Percentiles rank a stretch among this genome's conserved stretches.
These are phyloP conservation scores for Girardinus metallicus DNA, from an alignment of 2,797 vertebrate genomes.

Conservation along the genomic window DNA sequence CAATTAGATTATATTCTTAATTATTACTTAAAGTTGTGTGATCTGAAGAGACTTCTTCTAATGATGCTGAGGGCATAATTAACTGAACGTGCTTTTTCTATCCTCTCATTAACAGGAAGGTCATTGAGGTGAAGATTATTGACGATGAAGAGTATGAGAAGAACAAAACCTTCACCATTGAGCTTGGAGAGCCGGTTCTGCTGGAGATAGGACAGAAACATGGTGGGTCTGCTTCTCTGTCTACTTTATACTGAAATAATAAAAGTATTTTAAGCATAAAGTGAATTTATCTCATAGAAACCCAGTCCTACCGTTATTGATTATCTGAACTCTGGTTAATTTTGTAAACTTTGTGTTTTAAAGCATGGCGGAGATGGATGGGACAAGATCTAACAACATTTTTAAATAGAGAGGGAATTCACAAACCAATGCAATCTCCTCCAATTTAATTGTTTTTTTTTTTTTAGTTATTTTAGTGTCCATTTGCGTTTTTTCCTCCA, in stretches of 20 bases:
- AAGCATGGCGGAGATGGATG: background rate
- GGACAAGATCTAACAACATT: background rate
- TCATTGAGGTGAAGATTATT: conserved; percentile 88
- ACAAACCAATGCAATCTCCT: background rate
- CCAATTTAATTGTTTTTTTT: background rate
- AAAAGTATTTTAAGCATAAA: background rate
- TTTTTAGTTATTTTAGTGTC: background rate
- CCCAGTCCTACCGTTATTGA: background rate
- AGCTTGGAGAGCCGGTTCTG: conserved; percentile 84
- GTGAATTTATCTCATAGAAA: background rate
- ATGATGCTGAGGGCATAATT: conserved; percentile 12
- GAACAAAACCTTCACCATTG: conserved; percentile 86
- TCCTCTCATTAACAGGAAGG: conserved; percentile 76
- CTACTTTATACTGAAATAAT: background rate
- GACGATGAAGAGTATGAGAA: conserved; percentile 90
- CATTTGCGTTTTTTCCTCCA: background rate
- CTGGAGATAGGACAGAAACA: conserved; percentile 85
- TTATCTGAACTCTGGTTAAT: background rate
- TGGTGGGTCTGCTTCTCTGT: conserved; percentile 44
- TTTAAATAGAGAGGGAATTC: background rate
- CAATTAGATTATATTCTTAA: background rate
- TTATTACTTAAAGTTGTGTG: background rate
- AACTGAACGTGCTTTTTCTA: background rate
- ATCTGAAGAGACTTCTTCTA: background rate
- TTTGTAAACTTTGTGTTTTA: background rate